Evolutionary conservation across 2,888 invertebrate species (phyloP).

Genomic region (Odontomyia ornata): DNA sequence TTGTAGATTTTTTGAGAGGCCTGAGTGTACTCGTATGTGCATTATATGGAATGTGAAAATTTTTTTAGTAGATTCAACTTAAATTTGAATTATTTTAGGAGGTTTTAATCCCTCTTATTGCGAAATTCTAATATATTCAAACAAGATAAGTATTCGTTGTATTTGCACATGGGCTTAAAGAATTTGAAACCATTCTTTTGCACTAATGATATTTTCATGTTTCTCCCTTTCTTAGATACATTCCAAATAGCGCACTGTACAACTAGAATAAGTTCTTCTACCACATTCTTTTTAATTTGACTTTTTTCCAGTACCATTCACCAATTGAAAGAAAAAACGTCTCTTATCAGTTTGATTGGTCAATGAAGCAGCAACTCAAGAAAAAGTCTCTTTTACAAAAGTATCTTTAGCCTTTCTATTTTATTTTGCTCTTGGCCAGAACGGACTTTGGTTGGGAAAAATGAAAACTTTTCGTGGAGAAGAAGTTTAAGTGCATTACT

Average conservation of each 20-base stretch:
- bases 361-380: background rate
- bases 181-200: no score
- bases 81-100: no score
- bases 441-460: constrained; percentile 19
- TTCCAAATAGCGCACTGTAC: background rate
- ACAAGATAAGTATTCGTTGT: no score
- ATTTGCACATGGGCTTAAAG: background rate
- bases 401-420: constrained; percentile 12
- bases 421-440: background rate
- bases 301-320: background rate
- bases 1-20: no score
- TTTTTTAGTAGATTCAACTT: no score
- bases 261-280: background rate
- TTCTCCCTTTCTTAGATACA: background rate
- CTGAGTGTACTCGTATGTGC: no score
- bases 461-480: constrained; percentile 29
- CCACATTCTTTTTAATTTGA: background rate
- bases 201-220: constrained; percentile 6
- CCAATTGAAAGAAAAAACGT: background rate
- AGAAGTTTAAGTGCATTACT: constrained; percentile 42
- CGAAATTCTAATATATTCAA: no score
- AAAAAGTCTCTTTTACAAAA: constrained; percentile 7
- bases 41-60: no score
- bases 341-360: constrained; percentile 12
- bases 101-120: no score